Base-by-base conservation (phyloP, 2,888 invertebrate species). In the Tribolium freemani region DNA sequence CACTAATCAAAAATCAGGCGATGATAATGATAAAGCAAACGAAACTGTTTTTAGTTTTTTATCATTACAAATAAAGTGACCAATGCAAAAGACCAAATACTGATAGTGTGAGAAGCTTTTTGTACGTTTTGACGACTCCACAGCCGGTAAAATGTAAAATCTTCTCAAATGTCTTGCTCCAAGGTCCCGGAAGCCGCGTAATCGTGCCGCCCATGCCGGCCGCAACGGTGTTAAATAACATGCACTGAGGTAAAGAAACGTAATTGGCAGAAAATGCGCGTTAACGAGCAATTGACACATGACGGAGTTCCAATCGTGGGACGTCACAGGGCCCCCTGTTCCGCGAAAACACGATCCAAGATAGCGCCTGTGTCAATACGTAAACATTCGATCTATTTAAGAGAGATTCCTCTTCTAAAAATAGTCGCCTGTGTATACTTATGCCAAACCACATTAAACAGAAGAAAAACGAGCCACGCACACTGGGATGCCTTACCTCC, bases 331-430 rank as follows among this genome's bases (percentile, higher is more conserved):
- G 61, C 50, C 50, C 48, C 61, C 61, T 30, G 26, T 26, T 26
- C 3, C 26, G 26, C 26, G 26, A 26, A 26, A 26, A 26, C 26
- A 38, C n/a, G n/a, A 3, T 38, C n/a, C 38, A 8, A 38, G 9
- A 5, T 38, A 38, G 26, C 26, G 26, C n/a, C 69, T 69, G 60
- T 57, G 60, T 38, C 69, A 45, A 50, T 38, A 38, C 58, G 30
- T 60, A 69, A 69, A 69, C 57, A 66, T 66, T 71, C 45, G 66
- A 75, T 69, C 76, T 74, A 76, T 77, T 76, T 75, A 63, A 72
- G 58, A 69, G 72, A 77, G 72, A 78, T 77, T 77, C 76, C 74
- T 71, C 46, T 10, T 74, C 79, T 79, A 79, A 77, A 79, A 78
- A 79, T 79, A 78, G 72, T n/a, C 45, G 26, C 9, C 69, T 60